A percentile compares a stretch with the other conserved stretches of the same genome.
Conservation (phyloP, 2,888 invertebrate species). For the Lepidocyrtoides sp. region DNA sequence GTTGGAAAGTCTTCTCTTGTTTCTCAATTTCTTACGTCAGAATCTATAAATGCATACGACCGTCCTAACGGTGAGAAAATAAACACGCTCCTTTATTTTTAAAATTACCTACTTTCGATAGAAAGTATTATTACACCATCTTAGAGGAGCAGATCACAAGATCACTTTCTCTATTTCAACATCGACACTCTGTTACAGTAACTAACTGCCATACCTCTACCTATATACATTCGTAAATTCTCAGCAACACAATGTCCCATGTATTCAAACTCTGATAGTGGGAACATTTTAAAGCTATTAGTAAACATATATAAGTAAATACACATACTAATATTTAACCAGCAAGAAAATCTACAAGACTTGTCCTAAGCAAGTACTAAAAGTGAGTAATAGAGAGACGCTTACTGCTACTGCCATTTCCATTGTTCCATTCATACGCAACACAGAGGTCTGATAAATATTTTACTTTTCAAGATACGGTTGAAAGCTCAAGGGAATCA, state of each 20-base stretch:
- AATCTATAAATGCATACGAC: constrained; percentile 97
- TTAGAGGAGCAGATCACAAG: neutral
- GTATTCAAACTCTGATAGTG: neutral
- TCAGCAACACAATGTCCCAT: too few species aligned
- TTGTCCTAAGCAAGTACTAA: neutral
- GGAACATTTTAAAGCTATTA: neutral
- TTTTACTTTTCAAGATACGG: constrained; percentile 68
- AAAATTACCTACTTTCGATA: neutral
- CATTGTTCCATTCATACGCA: neutral
- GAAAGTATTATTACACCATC: neutral
- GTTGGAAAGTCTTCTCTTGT: constrained; percentile 95
- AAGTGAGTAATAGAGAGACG: neutral
- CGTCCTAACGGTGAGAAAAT: constrained; percentile 91
- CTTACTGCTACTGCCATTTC: too few species aligned
- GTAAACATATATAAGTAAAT: too few species aligned
- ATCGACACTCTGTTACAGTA: too few species aligned
- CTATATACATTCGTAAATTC: too few species aligned
- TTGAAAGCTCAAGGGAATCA: constrained; percentile 64
- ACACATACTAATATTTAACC: constrained; percentile 6
- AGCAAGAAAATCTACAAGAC: neutral
- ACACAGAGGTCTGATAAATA: constrained; percentile 65
- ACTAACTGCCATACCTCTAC: neutral
- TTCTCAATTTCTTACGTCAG: constrained; percentile 96
- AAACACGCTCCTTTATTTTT: constrained; percentile 29
- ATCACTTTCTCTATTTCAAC: constrained; percentile 1